Conservation (phyloP, 2,113 vertebrate species). For the Oreotragus oreotragus region DNA sequence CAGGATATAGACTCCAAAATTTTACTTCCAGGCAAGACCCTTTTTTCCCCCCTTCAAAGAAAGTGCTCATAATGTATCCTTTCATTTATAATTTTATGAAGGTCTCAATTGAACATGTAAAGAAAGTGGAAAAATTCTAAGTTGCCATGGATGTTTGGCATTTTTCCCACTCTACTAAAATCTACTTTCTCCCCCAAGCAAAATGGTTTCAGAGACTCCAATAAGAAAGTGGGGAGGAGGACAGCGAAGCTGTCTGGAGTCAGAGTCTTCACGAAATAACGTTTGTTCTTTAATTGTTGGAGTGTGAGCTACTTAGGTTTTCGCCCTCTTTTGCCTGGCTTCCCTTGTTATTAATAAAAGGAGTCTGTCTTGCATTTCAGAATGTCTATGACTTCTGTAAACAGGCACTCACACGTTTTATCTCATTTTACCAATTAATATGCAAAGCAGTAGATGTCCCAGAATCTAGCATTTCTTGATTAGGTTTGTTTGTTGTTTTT, state of each 20-base stretch:
- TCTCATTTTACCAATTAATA: neutral
- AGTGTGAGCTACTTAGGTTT: neutral
- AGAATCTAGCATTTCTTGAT: neutral
- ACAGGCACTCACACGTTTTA: accelerated
- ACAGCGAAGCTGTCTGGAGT: neutral
- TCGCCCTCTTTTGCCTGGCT: neutral
- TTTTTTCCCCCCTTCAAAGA: conserved; percentile 56
- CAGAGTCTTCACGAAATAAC: neutral
- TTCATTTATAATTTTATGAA: conserved; percentile 82
- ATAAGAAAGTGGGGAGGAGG: conserved; percentile 46
- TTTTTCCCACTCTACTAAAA: conserved; percentile 67
- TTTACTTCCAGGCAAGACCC: conserved; percentile 79
- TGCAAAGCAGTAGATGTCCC: neutral
- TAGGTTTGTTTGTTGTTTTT: neutral
- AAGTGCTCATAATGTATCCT: conserved; percentile 80
- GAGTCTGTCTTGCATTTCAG: neutral
- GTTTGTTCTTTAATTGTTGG: neutral
- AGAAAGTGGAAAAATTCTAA: conserved; percentile 81
- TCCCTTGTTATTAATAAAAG: neutral
- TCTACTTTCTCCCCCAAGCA: conserved; percentile 69
- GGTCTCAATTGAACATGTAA: conserved; percentile 81
- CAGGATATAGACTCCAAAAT: conserved; percentile 72
- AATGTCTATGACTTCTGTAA: neutral
- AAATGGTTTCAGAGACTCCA: conserved; percentile 72
- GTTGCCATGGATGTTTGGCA: conserved; percentile 75